A percentile compares a stretch with the other conserved stretches of the same genome.
These are phyloP conservation scores for Cossypha heuglini DNA, from an alignment of 2,797 vertebrate species.

Conservation along the genomic window DNA sequence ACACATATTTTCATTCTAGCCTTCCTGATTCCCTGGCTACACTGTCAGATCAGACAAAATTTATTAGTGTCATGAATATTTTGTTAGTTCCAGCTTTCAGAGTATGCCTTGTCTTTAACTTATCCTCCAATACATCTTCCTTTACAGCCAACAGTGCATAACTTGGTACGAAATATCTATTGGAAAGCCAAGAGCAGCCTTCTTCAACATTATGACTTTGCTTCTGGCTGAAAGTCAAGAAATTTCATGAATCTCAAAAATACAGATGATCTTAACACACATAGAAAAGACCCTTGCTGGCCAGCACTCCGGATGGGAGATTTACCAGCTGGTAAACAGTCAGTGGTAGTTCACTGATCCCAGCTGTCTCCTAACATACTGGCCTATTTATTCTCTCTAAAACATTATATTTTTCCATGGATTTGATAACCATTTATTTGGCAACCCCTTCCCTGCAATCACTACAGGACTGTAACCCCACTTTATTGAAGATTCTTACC, in stretches of 20 bases:
- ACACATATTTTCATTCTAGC: neutral
- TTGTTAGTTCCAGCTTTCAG: neutral
- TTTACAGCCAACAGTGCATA: neutral
- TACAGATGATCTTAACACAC: neutral
- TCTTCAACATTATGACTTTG: neutral
- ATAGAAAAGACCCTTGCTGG: neutral
- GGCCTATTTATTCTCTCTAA: neutral
- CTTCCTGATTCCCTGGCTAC: neutral
- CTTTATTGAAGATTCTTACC: neutral
- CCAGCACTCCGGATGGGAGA: neutral
- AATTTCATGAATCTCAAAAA: constrained; percentile 9
- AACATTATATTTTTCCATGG: neutral
- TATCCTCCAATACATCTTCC: neutral
- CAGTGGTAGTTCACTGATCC: neutral
- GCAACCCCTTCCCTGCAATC: neutral
- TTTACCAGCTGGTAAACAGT: constrained; percentile 18
- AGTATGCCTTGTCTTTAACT: neutral
- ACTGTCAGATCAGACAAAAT: neutral
- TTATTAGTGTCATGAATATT: neutral
- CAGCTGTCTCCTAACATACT: neutral
- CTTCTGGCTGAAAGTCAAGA: neutral
- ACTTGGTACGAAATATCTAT: neutral
- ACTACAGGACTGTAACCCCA: neutral
- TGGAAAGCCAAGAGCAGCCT: neutral
- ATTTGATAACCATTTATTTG: neutral